These are phyloP conservation scores for Oryctes rhinoceros DNA, from an alignment of 1,140 invertebrate species.

Conservation along the genomic window DNA sequence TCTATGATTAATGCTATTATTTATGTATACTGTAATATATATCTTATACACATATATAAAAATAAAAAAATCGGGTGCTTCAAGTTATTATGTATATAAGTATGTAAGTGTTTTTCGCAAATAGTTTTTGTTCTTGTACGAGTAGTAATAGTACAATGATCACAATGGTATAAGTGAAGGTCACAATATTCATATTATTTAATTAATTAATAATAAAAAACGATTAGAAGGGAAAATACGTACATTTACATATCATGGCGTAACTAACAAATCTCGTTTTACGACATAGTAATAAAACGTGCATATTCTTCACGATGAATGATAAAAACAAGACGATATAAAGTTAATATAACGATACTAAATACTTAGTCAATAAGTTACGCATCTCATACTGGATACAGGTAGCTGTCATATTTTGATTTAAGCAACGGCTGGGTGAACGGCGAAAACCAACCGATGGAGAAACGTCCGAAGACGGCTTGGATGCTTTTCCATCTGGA, in stretches of 20 bases:
- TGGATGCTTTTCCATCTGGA: conserved; percentile 94
- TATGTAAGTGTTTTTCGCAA: background rate
- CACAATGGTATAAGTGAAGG: conserved; percentile 32
- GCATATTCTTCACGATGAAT: background rate
- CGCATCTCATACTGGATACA: conserved; percentile 74
- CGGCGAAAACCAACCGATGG: conserved; percentile 92
- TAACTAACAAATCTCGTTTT: background rate
- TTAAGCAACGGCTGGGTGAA: conserved; percentile 85
- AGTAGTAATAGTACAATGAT: conserved; percentile 31
- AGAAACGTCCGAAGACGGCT: conserved; percentile 94
- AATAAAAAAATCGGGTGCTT: conserved; percentile 34
- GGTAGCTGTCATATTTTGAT: conserved; percentile 76
- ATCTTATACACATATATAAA: conserved; percentile 34
- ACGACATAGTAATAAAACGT: background rate
- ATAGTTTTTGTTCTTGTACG: conserved; percentile 8
- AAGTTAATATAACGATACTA: conserved; percentile 15
- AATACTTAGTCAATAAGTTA: background rate
- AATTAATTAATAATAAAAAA: conserved; percentile 17
- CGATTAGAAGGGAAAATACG: conserved; percentile 13
- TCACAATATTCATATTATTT: background rate
- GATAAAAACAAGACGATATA: conserved; percentile 18
- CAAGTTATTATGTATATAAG: conserved; percentile 8
- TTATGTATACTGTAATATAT: conserved; percentile 17
- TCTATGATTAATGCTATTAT: conserved; percentile 24
- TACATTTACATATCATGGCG: conserved; percentile 21